phyloP scores from a whole-genome alignment of 2,888 invertebrate genomes.

The Yponomeuta evonymella region DNA sequence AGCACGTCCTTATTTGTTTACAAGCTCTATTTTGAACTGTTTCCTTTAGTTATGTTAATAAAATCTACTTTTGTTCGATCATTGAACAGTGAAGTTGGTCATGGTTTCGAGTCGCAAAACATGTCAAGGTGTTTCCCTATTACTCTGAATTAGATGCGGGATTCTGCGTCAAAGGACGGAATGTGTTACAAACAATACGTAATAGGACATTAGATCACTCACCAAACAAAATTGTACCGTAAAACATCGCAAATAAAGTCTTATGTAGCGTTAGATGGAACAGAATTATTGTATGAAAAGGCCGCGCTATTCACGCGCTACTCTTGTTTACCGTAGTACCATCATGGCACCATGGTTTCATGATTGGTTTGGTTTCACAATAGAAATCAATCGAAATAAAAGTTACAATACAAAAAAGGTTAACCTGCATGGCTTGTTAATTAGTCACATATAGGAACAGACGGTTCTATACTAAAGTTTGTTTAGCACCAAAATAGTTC shows the following conservation, averaged over 20 bases:
- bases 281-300: not conserved
- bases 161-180: not conserved
- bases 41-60: not conserved
- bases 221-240: not conserved
- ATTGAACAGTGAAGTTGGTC: not conserved
- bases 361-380: not conserved
- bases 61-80: not conserved
- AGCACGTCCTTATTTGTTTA: not conserved
- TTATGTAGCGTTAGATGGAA: not conserved
- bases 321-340: not conserved
- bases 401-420: not conserved
- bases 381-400: not conserved
- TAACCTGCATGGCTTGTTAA: not conserved
- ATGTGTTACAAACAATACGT: not conserved
- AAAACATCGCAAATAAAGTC: not conserved
- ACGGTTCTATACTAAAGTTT: not conserved
- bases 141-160: slow-evolving; percentile 29
- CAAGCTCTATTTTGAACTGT: not conserved
- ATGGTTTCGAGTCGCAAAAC: slow-evolving; percentile 23
- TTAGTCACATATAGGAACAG: not conserved
- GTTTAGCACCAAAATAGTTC: not conserved
- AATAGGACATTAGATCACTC: not conserved
- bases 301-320: not conserved
- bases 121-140: slow-evolving; percentile 61
- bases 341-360: not conserved